Evolutionary conservation across 2,888 invertebrate genomes (phyloP).

Genomic region (Nomada goodeniana): DNA sequence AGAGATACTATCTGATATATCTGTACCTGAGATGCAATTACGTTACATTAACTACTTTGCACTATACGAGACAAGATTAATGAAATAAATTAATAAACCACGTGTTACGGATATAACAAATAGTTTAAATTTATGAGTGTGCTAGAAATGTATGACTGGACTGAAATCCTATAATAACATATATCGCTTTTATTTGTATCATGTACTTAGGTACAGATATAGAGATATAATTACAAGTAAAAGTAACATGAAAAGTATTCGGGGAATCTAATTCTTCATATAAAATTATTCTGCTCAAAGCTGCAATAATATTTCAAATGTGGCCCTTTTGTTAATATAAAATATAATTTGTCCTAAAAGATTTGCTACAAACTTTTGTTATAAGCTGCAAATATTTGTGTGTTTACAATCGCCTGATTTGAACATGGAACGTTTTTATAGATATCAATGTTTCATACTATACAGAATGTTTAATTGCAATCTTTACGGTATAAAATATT

Average conservation of each 20-base stretch:
- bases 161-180: constrained; percentile 19
- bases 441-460: constrained; percentile 40
- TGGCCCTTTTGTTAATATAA: neutral
- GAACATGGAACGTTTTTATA: constrained; percentile 51
- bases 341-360: constrained; percentile 12
- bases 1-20: constrained; percentile 22
- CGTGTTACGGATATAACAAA: constrained; percentile 8
- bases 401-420: constrained; percentile 58
- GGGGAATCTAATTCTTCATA: neutral
- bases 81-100: constrained; percentile 36
- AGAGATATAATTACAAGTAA: constrained; percentile 3
- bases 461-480: constrained; percentile 41
- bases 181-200: neutral
- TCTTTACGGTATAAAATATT: constrained; percentile 59
- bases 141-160: neutral
- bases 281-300: constrained; percentile 25
- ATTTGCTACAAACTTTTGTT: constrained; percentile 29
- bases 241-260: constrained; percentile 15
- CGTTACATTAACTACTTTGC: constrained; percentile 10
- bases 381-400: constrained; percentile 66
- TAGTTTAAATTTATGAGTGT: constrained; percentile 13
- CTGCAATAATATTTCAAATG: constrained; percentile 18
- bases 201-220: constrained; percentile 27
- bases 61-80: constrained; percentile 3
- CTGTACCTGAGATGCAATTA: constrained; percentile 29